Base-by-base conservation (phyloP, 2,888 invertebrate genomes). In the Mycogona germanica region DNA sequence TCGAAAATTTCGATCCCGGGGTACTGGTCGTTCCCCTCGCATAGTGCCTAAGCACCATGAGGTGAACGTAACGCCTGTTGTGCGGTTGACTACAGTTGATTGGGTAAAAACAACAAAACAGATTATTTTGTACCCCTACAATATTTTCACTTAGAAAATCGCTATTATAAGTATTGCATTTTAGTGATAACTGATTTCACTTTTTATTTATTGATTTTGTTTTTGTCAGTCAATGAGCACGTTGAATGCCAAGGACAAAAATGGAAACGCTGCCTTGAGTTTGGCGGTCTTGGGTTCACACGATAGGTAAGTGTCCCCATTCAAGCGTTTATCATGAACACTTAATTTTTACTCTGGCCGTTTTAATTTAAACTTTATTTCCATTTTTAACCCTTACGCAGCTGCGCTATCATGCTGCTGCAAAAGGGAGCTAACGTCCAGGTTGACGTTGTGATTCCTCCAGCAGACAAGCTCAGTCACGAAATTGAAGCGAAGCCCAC, bases 251-350 rank as follows among this genome's bases (percentile, higher is more conserved):
- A 62, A 62, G 55, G 72, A 73, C 56, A 62, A 61, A 25, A 60
- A 66, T 58, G 72, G 72, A 14, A 73, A 74, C 59, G 71, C 73
- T 7, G 71, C 74, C 12, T 64, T 74, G 44, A 69, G 70, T 9
- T 60, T 73, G 35, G 70, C 74, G 7, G 70, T 72, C 1, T 60
- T 65, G 35, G 65, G 68, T 50, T 63, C 63, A 6, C 72, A 73
- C 63, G 71, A 73, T 61, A 71, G 72, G 64, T 64, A 62, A 46
- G 46, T 61, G 3, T 51, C 60, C 7, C 35, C 9, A 23, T 23
- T 12, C 7, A 12, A 41, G 56, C 30, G 6, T 29, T 29, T 45
- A 35, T 37, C 2, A 58, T 41, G 6, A 28, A 23, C 40, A 57
- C 19, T 38, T 37, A n/a, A 35, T 35, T 35, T 35, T 35, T 35